Conservation (phyloP, 2,797 vertebrate genomes). For the Gallirallus australis region DNA sequence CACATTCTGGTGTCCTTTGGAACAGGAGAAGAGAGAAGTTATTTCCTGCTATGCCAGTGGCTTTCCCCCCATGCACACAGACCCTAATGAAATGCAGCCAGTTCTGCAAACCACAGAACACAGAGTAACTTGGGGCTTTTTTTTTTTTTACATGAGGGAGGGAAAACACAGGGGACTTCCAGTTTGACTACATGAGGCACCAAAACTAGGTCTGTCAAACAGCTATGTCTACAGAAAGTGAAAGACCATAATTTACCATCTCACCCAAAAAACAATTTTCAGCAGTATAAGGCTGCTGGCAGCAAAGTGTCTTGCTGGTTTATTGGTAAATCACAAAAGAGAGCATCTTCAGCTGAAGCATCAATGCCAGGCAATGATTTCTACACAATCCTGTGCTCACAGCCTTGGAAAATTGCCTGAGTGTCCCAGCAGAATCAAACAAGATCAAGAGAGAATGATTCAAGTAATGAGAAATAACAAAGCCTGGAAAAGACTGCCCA, state of each 20-base stretch:
- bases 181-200: not conserved
- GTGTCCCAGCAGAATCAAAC: not conserved
- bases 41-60: not conserved
- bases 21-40: not conserved
- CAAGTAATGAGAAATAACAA: not conserved
- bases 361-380: not conserved
- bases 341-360: not conserved
- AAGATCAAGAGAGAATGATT: not conserved
- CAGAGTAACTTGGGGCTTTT: not conserved
- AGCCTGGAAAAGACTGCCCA: not conserved
- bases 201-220: not conserved
- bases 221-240: not conserved
- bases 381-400: not conserved
- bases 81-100: not conserved
- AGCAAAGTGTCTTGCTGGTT: not conserved
- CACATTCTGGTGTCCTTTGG: not conserved
- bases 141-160: not conserved
- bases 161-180: not conserved
- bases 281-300: not conserved
- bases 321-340: not conserved
- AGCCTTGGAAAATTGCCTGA: slow-evolving; percentile 28
- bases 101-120: not conserved
- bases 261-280: not conserved
- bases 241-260: not conserved
- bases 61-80: not conserved